Evolutionary conservation across 37 sponge, comb jelly and placozoan species (phyloP), one percentile per base, ranked within the genome.

Genomic region (Halichondria panicea): DNA sequence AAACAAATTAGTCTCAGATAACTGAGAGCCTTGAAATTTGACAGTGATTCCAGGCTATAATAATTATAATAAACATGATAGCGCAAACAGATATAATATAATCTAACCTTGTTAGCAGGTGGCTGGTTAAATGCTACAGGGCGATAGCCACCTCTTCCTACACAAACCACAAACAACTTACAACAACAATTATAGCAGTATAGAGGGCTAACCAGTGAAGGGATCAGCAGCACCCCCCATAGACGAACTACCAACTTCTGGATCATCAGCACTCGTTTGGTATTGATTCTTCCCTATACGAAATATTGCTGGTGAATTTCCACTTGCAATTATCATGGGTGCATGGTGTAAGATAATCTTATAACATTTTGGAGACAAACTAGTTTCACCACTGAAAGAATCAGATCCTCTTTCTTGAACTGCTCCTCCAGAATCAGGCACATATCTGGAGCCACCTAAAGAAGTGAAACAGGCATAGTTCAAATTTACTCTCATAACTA

Each of bases 131-230:
- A n/a, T n/a, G n/a, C n/a, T n/a, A n/a, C n/a, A n/a, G n/a, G n/a
- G n/a, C n/a, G 52, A 18, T 48, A 48, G 52, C 52, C 52, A 58
- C 25, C 12, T 25, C 60, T 41, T 22, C 12, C n/a, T 68, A 44
- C 13, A 21, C 60, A 24, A 6, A 58, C 25, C 25, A 21, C n/a
- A 7, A n/a, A 53, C n/a, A n/a, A n/a, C n/a, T n/a, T n/a, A n/a
- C n/a, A n/a, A n/a, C n/a, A n/a, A n/a, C n/a, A n/a, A n/a, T n/a
- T n/a, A n/a, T n/a, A n/a, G n/a, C n/a, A n/a, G n/a, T n/a, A n/a
- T n/a, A n/a, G n/a, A n/a, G n/a, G n/a, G n/a, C 58, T 56, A 33
- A 80, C 80, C 80, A 46, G 80, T 80, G 41, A 80, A 70, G 34
- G 80, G 80, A 40, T 80, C 80, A 46, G 46, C 61, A 6, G 71